phyloP scores from a whole-genome alignment of 2,113 vertebrate genomes.

The Falcunculus frontatus region DNA sequence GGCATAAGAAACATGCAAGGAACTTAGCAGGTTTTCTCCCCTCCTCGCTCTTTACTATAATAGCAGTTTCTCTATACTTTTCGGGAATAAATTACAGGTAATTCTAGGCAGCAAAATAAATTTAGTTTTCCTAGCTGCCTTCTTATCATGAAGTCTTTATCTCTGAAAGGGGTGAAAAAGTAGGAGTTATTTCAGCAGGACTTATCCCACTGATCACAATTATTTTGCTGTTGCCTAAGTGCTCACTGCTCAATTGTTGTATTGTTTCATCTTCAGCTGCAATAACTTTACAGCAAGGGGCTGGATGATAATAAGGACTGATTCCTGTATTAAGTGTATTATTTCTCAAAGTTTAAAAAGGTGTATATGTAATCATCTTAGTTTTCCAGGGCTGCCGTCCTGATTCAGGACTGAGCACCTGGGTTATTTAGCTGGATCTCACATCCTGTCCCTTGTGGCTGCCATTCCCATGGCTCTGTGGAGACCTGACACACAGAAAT shows the following conservation, averaged over 20 bases:
- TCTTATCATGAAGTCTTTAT: neutral
- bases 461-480: neutral
- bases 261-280: neutral
- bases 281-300: neutral
- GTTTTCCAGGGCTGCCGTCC: neutral
- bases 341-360: neutral
- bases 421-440: neutral
- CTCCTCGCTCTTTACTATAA: neutral
- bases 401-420: neutral
- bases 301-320: neutral
- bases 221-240: neutral
- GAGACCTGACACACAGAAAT: neutral
- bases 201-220: neutral
- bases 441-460: fast-evolving
- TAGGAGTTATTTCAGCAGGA: neutral
- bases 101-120: conserved; percentile 6
- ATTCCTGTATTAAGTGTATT: neutral
- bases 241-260: neutral
- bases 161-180: neutral
- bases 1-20: neutral
- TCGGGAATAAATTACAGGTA: conserved; percentile 12
- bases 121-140: neutral
- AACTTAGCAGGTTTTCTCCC: neutral
- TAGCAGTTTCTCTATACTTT: neutral
- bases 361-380: neutral